Evolutionary conservation across 2,888 invertebrate genomes (phyloP).

Genomic region (Bellardia bayeri): DNA sequence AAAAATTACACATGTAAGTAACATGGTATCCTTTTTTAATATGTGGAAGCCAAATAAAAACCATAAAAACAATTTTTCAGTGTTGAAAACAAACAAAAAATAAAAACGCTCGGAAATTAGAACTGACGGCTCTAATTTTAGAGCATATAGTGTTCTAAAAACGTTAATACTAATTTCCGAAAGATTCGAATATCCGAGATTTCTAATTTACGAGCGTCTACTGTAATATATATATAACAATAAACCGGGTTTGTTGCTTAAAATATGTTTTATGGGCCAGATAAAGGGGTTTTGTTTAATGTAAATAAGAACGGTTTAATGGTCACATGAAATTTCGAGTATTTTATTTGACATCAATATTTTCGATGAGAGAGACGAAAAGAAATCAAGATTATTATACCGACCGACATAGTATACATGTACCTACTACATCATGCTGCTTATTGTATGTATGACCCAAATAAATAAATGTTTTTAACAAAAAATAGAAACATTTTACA

Average conservation of each 20-base stretch:
- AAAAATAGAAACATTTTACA: neutral
- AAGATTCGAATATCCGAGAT: no score
- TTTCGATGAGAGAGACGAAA: neutral
- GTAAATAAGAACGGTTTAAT: neutral
- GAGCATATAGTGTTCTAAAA: no score
- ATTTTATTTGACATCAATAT: conserved; percentile 19
- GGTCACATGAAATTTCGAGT: neutral
- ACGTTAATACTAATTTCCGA: no score
- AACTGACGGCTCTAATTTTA: no score
- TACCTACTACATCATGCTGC: conserved; percentile 9
- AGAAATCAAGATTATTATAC: conserved; percentile 6
- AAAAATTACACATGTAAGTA: no score
- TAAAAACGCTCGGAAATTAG: no score
- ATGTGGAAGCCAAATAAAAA: no score
- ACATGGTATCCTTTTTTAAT: no score
- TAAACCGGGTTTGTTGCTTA: neutral
- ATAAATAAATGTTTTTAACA: conserved; percentile 14
- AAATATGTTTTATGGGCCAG: neutral
- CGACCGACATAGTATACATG: conserved; percentile 24
- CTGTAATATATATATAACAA: no score
- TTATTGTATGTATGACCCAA: conserved; percentile 45
- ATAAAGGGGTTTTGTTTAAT: neutral
- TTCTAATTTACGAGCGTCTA: no score
- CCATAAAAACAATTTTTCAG: no score
- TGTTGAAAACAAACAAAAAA: no score